These are phyloP conservation scores for Macrobrachium rosenbergii DNA, from an alignment of 1,140 invertebrate species.

Conservation along the genomic window DNA sequence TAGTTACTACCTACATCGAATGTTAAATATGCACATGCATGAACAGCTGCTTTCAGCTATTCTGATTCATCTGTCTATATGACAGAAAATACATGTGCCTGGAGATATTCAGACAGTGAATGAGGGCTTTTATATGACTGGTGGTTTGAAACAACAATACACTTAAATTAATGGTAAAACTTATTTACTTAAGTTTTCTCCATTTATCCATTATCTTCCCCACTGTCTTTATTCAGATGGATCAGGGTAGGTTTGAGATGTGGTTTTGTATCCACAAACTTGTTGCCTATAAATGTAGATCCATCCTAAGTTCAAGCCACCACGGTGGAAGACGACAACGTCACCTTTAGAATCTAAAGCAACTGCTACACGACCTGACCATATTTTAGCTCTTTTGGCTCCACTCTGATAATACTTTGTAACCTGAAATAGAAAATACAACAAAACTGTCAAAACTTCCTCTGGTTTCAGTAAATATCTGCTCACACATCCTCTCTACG, in stretches of 20 bases:
- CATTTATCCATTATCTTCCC: constrained; percentile 80
- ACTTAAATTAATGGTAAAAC: not conserved
- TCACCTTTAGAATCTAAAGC: constrained; percentile 81
- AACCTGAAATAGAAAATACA: constrained; percentile 43
- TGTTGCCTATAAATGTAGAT: constrained; percentile 71
- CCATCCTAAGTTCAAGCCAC: constrained; percentile 79
- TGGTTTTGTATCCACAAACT: constrained; percentile 74
- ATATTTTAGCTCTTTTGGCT: constrained; percentile 71
- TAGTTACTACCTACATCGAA: too few species aligned
- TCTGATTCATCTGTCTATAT: too few species aligned
- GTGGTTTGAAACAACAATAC: too few species aligned
- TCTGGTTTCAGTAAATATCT: too few species aligned
- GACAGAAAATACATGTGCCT: too few species aligned
- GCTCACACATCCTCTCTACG: too few species aligned
- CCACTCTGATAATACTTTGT: constrained; percentile 58
- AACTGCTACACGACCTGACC: constrained; percentile 87
- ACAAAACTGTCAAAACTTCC: not conserved
- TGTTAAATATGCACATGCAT: too few species aligned
- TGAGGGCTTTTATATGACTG: too few species aligned
- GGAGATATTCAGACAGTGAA: too few species aligned
- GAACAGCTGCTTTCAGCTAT: too few species aligned
- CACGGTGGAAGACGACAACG: constrained; percentile 88
- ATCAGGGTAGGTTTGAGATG: constrained; percentile 82
- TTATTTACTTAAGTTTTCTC: constrained; percentile 75
- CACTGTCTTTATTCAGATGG: constrained; percentile 78